Evolutionary conservation across 2,888 invertebrate species (phyloP), one percentile per base, ranked within the genome.

Genomic region (Xanthia icteritia): DNA sequence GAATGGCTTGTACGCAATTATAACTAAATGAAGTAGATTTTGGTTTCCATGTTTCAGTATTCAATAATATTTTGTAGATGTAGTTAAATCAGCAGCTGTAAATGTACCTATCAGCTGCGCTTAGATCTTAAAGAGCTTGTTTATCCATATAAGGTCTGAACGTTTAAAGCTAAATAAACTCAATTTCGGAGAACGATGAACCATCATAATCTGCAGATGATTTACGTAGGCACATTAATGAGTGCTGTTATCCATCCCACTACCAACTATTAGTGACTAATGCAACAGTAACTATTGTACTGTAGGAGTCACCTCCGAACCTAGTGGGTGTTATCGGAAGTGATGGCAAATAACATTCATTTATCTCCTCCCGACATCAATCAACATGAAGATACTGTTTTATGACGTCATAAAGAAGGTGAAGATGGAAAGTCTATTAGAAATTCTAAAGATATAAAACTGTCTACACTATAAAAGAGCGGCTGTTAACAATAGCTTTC

Each of bases 401-500:
- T 64, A 75, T 73, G 66, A 54, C 20, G 45, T 56, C 60, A 73
- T 70, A 76, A 51, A 82, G 60, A 65, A 20, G 39, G 61, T 64
- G 48, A 45, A 39, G 60, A 82, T 73, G 27, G 80, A 70, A 77
- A 76, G 66, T 81, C 42, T 64, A 56, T 67, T 70, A 76, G 65
- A 73, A 76, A 86, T 72, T 64, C 13, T 56, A 51, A 20, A 75
- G 48, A 39, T 63, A 76, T 63, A 67, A 64, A 69, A 71, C 61
- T 51, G 68, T 20, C 15, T 71, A 56, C 23, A 76, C 39, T n/a
- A 48, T 60, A 74, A 81, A 76, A 74, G 15, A 58, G 6, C 36
- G 51, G 11, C 9, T 60, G 69, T 48, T 75, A 85, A 83, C 86
- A 84, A 84, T 75, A 75, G 69, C 83, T 86, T 84, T 84, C 86